Base-by-base conservation (phyloP, 23 tunicate genomes). In the Phallusia fumigata region DNA sequence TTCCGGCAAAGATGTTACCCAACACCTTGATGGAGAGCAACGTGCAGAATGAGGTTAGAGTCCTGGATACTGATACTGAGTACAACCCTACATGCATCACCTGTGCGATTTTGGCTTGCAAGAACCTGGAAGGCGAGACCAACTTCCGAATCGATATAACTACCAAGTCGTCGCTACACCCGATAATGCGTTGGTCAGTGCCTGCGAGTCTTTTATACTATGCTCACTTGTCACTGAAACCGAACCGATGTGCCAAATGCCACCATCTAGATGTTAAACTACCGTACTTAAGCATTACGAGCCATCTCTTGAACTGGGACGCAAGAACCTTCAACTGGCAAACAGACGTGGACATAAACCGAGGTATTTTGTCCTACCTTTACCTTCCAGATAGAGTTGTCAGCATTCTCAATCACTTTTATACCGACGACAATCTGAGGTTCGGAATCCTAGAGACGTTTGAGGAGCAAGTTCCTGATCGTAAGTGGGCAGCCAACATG, bases 11-110 rank as follows among this genome's bases (percentile, higher is more conserved):
- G n/a, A 19, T 15, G 28, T 31, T 77, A 11, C 80, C 80, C 33
- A 36, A 26, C 10, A 33, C 80, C 19, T 33, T 77, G 53, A 77
- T 77, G 80, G 44, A 40, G 28, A 24, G 21, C 52, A 40, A 77
- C 45, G 53, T 16, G 19, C 80, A 77, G 8, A 45, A 77, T 26
- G 53, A 77, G 53, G 52, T 77, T 18, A 36, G 80, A 36, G 16
- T 77, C 33, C 6, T 18, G 22, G 80, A 77, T 2, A 15, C 34
- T 1, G 19, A 77, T 45, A 36, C 30, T 53, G 47, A 40, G 33
- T 45, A 33, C 19, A 77, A 36, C 33, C 80, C 80, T 1, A 35
- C 45, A 6, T 26, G 33, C 35, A 12, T 33, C 15, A 58, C 69
- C 28, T 58, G 11, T 1, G 69, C 26, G 5, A 22, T 58, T 1